Evolutionary conservation across 2,797 vertebrate genomes (phyloP).

Genomic region (Tokudaia tokunoshimensis): DNA sequence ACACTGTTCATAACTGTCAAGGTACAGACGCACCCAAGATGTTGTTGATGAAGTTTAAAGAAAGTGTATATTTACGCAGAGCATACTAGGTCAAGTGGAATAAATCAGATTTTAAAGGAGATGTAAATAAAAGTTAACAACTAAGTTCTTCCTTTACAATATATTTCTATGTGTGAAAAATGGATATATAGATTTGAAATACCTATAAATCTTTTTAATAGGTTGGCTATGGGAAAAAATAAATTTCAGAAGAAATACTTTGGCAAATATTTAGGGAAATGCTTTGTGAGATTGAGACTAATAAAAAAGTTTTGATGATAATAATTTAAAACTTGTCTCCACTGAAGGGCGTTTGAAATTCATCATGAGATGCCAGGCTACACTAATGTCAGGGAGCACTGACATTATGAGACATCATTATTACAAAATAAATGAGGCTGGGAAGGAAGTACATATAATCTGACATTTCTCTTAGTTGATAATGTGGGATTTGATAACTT

Average conservation of each 20-base stretch:
- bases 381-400: no score
- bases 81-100: background rate
- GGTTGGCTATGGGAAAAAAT: no score
- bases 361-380: no score
- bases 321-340: background rate
- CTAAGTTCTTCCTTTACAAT: background rate
- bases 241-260: slow-evolving; percentile 11
- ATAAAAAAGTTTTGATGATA: background rate
- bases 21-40: background rate
- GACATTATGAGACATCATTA: no score
- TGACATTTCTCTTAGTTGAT: no score
- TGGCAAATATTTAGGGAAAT: slow-evolving; percentile 15
- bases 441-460: no score
- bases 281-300: background rate
- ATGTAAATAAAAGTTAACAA: background rate
- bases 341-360: no score
- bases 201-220: slow-evolving; percentile 18
- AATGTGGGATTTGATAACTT: no score
- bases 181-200: background rate
- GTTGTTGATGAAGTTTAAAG: background rate
- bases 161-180: background rate
- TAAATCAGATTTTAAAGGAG: background rate
- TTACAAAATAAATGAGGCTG: no score
- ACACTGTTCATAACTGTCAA: background rate
- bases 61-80: background rate